Conservation (phyloP, 2,888 invertebrate species). For the Entomobrya proxima region DNA sequence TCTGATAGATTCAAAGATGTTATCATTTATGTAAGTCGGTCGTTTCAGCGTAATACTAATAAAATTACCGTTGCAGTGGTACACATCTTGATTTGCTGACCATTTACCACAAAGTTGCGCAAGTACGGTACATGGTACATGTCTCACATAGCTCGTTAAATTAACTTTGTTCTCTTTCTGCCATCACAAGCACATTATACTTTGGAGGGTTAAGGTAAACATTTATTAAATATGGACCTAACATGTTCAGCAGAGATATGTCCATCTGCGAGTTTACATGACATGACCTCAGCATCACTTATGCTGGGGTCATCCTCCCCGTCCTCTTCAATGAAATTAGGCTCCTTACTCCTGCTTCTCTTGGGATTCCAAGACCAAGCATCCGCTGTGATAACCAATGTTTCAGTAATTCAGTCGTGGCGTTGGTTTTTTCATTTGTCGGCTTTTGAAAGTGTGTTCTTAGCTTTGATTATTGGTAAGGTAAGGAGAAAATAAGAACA, state of each 20-base stretch:
- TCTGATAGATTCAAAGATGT: constrained; percentile 55
- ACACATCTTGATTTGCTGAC: neutral
- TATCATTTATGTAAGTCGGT: constrained; percentile 16
- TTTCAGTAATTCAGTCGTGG: constrained; percentile 56
- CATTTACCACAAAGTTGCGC: neutral
- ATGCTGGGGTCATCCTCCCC: neutral
- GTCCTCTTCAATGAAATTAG: neutral
- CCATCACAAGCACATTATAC: too few relatives aligned
- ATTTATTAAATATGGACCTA: constrained; percentile 30
- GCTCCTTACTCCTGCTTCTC: constrained; percentile 13
- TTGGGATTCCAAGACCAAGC: constrained; percentile 9
- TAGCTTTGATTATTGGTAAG: constrained; percentile 35
- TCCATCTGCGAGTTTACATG: neutral
- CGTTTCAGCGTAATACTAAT: neutral
- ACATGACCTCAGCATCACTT: neutral
- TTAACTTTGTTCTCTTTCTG: too few relatives aligned
- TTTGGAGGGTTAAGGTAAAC: neutral
- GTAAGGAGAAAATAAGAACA: neutral
- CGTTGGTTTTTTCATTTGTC: constrained; percentile 54
- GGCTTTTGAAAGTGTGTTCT: constrained; percentile 45
- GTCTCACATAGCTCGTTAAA: too few relatives aligned
- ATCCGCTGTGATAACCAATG: constrained; percentile 41
- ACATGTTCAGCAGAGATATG: constrained; percentile 16
- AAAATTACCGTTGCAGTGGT: neutral
- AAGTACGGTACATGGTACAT: too few relatives aligned